These are phyloP conservation scores for Mesoligia furuncula DNA, from an alignment of 2,888 invertebrate species.

Conservation along the genomic window DNA sequence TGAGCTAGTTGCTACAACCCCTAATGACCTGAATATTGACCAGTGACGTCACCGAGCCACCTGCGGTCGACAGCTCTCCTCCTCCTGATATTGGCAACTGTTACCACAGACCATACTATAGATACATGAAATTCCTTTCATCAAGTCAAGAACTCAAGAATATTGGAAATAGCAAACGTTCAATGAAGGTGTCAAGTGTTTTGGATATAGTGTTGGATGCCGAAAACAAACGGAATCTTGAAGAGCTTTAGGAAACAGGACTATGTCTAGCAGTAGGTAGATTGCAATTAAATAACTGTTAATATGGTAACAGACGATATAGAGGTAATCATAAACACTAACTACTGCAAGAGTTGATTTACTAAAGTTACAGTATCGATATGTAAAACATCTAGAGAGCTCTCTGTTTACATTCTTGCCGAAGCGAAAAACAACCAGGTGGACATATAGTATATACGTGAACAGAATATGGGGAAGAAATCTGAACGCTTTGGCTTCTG, in stretches of 20 bases:
- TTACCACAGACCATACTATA: not conserved
- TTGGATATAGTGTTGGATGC: not conserved
- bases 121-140: not conserved
- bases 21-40: slow-evolving; percentile 16
- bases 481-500: slow-evolving; percentile 42
- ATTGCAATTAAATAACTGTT: not conserved
- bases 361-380: not conserved
- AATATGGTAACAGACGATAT: not conserved
- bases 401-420: slow-evolving; percentile 31
- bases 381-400: not conserved
- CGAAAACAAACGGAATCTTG: not conserved
- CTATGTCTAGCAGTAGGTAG: not conserved
- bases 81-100: not conserved
- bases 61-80: not conserved
- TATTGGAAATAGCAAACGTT: not conserved
- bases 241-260: not conserved
- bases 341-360: not conserved
- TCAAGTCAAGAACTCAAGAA: not conserved
- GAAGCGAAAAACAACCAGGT: slow-evolving; percentile 31
- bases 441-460: slow-evolving; percentile 41
- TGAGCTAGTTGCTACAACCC: slow-evolving; percentile 11
- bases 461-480: slow-evolving; percentile 13
- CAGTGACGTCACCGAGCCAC: slow-evolving; percentile 20
- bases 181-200: not conserved
- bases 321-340: not conserved